Evolutionary conservation across 2,797 vertebrate genomes (phyloP).

Genomic region (Urophycis tenuis): DNA sequence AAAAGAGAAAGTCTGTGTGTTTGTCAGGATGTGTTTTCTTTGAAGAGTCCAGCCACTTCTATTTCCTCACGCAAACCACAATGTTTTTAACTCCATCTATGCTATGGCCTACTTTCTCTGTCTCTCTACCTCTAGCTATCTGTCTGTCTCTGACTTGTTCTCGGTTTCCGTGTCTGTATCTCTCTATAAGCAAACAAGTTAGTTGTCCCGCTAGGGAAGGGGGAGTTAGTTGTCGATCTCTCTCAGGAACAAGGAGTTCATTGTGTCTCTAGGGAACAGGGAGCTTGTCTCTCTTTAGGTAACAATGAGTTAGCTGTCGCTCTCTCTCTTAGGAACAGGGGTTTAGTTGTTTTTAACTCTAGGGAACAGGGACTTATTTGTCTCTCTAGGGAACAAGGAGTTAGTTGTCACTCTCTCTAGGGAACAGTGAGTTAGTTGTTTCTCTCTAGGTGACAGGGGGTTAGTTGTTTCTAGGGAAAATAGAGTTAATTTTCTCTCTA

Average conservation of each 20-base stretch:
- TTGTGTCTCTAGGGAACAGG: no score
- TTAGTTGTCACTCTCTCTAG: not conserved
- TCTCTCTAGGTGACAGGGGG: not conserved
- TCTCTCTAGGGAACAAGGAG: not conserved
- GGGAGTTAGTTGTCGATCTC: no score
- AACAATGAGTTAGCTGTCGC: not conserved
- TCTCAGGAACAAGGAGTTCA: no score
- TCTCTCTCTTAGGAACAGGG: no score
- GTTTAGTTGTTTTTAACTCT: no score
- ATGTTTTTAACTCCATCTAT: not conserved
- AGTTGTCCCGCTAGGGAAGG: no score
- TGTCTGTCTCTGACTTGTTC: not conserved
- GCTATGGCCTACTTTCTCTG: no score
- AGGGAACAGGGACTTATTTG: no score
- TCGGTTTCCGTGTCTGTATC: not conserved
- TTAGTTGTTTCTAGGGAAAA: not conserved
- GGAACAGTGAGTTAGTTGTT: no score
- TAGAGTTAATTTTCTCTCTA: no score
- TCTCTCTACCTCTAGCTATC: not conserved
- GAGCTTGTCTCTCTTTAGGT: not conserved
- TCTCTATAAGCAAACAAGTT: not conserved
- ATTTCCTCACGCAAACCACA: not conserved
- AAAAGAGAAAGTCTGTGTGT: not conserved
- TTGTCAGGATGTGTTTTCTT: not conserved
- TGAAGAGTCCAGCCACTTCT: constrained; percentile 11